Evolutionary conservation across 2,113 vertebrate species (phyloP).

Genomic region (Sphaerodactylus townsendi): DNA sequence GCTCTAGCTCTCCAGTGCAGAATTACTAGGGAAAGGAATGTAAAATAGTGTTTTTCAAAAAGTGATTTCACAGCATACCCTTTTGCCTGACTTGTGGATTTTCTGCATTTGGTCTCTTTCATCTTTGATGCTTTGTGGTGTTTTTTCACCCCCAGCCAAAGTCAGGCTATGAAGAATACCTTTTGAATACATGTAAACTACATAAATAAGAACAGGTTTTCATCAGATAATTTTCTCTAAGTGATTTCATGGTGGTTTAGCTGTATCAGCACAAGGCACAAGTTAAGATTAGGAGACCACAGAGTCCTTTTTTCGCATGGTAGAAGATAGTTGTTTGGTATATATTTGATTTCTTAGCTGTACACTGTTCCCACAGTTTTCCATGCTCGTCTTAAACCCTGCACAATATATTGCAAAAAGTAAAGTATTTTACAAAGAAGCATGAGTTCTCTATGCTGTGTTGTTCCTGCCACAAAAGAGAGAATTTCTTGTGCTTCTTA

Average conservation of each 20-base stretch:
- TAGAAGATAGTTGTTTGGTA: not conserved
- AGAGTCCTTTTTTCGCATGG: not conserved
- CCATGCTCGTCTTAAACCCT: not conserved
- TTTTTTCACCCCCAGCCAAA: not conserved
- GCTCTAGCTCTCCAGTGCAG: not conserved
- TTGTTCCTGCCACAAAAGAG: not conserved
- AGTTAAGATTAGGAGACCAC: not conserved
- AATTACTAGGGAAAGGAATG: not conserved
- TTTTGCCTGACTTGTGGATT: rapidly evolving
- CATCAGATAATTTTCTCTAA: not conserved
- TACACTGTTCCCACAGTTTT: not conserved
- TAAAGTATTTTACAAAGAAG: not conserved
- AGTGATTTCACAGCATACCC: not conserved
- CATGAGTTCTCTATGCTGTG: not conserved
- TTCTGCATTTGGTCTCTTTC: not conserved
- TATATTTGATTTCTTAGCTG: not conserved
- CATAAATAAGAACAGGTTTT: not conserved
- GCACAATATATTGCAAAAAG: not conserved
- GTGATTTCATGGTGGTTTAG: not conserved
- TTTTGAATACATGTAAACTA: not conserved
- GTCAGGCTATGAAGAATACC: not conserved
- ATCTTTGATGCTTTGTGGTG: not conserved
- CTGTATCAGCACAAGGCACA: not conserved
- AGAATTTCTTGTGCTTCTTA: not conserved
- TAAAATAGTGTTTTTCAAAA: not conserved